Base-by-base conservation (phyloP, 2,797 vertebrate genomes). In the Orientallactaga sibirica region DNA sequence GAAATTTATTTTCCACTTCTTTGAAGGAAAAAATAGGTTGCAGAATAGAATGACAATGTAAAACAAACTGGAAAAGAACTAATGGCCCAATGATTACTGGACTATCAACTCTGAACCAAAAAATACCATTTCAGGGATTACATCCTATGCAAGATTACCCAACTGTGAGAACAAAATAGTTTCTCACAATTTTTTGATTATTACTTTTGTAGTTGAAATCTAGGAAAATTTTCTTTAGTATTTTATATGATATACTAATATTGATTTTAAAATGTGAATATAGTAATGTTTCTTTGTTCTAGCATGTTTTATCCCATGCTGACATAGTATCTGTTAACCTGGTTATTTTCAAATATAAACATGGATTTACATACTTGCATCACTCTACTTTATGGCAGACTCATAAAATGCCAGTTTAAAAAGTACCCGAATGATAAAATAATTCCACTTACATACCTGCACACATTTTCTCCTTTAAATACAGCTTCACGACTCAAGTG, bases 11-110 rank as follows among this genome's bases (percentile, higher is more conserved):
- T 95, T 93, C 89, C 3, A 84, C 16, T 41, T 67, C 73, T 94
- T 77, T 61, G 48, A 95, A 88, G 18, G 48, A 81, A 84, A 92
- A 85, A 93, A 52, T 22, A 48, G n/a, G 3, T 78, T 75, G 43
- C 37, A 92, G 41, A 92, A 96, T 86, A 97, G 93, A 97, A 97
- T 95, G 88, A 95, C 64, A 96, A 41, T 97, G 55, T 70, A 88
- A 93, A 83, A 92, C 7, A 55, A 88, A 71, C 37, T 95, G 88
- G 48, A 68, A 92, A 96, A 27, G 27, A 97, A 76, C 37, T 92
- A 66, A 3, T 94, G 48, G 55, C 78, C 86, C 80, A 95, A 71
- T 94, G 96, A 96, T 95, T 93, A 95, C 89, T 58, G 14, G 29
- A 24, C 81, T 96, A 94, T 90, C 94, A 90, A 94, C 92, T 95